A percentile compares a stretch with the other conserved stretches of the same genome.
phyloP scores from a whole-genome alignment of 2,797 vertebrate genomes.

The Dendrocincla fuliginosa region DNA sequence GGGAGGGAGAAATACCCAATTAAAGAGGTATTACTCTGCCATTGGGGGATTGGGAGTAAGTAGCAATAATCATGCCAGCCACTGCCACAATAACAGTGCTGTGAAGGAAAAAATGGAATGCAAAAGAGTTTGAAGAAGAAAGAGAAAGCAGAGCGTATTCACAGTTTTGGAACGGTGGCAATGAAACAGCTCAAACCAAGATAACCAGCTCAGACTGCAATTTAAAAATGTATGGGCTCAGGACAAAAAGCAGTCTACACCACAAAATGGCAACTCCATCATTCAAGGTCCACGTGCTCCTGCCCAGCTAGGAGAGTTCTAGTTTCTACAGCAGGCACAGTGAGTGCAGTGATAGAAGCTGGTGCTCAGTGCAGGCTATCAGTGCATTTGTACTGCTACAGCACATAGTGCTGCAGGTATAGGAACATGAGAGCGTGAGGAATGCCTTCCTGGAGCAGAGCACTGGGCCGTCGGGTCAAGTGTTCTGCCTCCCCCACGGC shows the following conservation, averaged over 20 bases:
- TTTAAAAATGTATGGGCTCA: conserved; percentile 11
- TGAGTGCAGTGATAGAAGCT: background rate
- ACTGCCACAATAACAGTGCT: background rate
- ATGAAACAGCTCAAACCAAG: background rate
- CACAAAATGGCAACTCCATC: background rate
- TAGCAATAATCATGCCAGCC: background rate
- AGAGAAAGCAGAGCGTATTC: background rate
- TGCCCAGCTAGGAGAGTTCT: background rate
- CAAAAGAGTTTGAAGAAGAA: conserved; percentile 24
- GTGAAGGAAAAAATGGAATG: conserved; percentile 13
- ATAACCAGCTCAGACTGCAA: conserved; percentile 8
- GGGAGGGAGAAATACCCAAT: conserved; percentile 59
- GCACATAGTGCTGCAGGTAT: background rate
- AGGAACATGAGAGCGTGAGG: background rate
- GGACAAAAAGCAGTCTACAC: background rate
- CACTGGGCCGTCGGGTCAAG: background rate
- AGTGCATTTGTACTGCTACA: background rate
- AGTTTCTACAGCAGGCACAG: background rate
- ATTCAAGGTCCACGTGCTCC: background rate
- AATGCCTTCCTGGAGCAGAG: background rate
- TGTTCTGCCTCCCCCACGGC: background rate
- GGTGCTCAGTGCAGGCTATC: background rate
- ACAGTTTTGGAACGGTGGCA: background rate
- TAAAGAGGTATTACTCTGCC: conserved; percentile 58
- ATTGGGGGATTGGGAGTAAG: conserved; percentile 32